Evolutionary conservation across 2,797 vertebrate species (phyloP), one percentile per base, ranked within the genome.

Genomic region (Psittacula derbiana): DNA sequence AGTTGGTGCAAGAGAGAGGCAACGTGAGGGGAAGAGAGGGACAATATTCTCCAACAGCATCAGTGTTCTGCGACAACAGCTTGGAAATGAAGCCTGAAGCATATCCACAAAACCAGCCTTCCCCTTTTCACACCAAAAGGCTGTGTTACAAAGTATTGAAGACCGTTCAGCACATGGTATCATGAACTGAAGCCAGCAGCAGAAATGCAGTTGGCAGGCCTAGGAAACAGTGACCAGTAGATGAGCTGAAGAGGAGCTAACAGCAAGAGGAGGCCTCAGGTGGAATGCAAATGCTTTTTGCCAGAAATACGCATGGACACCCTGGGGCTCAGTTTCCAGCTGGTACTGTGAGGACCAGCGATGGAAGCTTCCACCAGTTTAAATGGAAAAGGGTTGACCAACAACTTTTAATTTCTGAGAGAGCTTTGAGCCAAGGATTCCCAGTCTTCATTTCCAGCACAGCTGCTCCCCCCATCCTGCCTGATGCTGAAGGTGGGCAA

Each of bases 201-300:
- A 61, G n/a, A 28, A 57, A 27, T 0, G 0, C 53, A 0, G 50
- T 28, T 3, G 5, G 67, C 40, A 47, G n/a, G 43, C 60, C 11
- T 6, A 17, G 53, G 74, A 36, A 46, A n/a, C n/a, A 1, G 1
- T 13, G 40, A 38, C 18, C 38, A 11, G 15, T 4, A 7, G 43
- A n/a, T 0, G 0, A 16, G 19, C 1, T 15, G 47, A 53, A 25
- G 27, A 41, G 44, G 23, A 36, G 19, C 12, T 6, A 50, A 31
- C 4, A 55, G 60, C 52, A 50, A 20, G 7, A 49, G 24, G 2
- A 24, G 15, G 28, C 55, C 43, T 16, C 4, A 3, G 19, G 14
- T n/a, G 12, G 40, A 65, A 78, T 46, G 80, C 2, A 2, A 76
- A 38, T 1, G 19, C 7, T 11, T 50, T 55, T n/a, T 80, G 15